Evolutionary conservation across 2,113 vertebrate species (phyloP).

Genomic region (Morphnarchus princeps): DNA sequence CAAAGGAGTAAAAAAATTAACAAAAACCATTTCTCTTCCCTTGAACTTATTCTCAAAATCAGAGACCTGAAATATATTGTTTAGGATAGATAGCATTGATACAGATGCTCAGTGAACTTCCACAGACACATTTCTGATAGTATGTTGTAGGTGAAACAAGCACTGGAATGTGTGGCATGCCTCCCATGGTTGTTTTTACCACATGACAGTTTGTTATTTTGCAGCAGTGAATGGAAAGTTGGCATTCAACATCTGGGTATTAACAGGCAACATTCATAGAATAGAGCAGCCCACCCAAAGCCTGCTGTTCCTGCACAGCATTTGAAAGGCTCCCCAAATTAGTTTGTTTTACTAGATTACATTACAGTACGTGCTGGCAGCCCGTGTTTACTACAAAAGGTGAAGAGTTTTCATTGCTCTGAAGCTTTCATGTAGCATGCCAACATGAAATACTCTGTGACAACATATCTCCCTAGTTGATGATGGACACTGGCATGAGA

Average conservation of each 20-base stretch:
- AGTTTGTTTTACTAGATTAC: background rate
- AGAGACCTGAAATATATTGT: background rate
- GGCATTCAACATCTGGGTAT: background rate
- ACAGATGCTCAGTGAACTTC: background rate
- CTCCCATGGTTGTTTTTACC: constrained; percentile 23
- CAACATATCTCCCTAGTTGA: background rate
- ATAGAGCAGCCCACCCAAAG: background rate
- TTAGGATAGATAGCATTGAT: background rate
- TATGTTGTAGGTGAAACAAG: background rate
- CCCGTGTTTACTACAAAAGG: background rate
- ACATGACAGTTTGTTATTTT: background rate
- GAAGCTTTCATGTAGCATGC: background rate
- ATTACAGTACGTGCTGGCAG: background rate
- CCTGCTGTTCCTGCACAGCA: background rate
- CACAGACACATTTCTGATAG: background rate
- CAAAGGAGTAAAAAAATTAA: background rate
- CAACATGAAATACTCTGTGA: background rate
- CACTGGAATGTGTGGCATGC: background rate
- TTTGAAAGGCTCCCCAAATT: background rate
- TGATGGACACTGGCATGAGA: background rate
- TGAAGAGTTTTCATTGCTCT: background rate
- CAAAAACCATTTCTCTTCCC: background rate
- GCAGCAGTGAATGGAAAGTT: background rate
- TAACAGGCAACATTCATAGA: background rate
- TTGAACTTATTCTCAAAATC: background rate